A percentile compares a stretch with the other conserved stretches of the same genome.
Conservation (phyloP, 2,888 invertebrate genomes). For the Hydropsyche betteni region DNA sequence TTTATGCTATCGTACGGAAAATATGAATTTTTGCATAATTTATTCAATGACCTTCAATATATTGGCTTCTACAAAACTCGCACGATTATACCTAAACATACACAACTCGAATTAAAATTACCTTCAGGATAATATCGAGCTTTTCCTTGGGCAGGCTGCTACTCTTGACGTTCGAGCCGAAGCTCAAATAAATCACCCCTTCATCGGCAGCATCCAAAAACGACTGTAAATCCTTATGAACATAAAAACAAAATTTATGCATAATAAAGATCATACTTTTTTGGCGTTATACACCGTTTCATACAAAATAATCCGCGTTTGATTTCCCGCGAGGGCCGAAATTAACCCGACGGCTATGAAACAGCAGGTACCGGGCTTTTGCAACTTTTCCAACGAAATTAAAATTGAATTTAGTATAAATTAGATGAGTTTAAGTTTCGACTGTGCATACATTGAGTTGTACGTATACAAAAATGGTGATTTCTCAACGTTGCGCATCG, state of each 20-base stretch:
- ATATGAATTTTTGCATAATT: no score
- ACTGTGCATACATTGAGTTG: no score
- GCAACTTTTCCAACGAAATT: neutral
- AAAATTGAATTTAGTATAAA: conserved; percentile 8
- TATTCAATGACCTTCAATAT: no score
- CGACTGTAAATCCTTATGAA: conserved; percentile 51
- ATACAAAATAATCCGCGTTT: no score
- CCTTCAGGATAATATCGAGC: conserved; percentile 52
- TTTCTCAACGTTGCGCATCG: neutral
- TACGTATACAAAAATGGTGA: neutral
- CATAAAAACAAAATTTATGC: no score
- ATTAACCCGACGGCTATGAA: no score
- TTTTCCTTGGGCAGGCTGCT: conserved; percentile 53
- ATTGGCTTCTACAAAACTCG: neutral
- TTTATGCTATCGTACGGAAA: no score
- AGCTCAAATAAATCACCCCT: conserved; percentile 54
- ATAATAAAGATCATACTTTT: no score
- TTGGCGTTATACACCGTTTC: no score
- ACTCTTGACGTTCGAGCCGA: conserved; percentile 55
- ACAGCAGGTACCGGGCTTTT: no score
- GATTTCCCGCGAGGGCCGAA: no score
- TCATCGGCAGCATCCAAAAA: conserved; percentile 52
- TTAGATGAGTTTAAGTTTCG: neutral
- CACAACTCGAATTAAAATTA: neutral
- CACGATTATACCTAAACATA: neutral